Evolutionary conservation across 1,140 invertebrate species (phyloP), one percentile per base, ranked within the genome.

Genomic region (Cotesia glomerata): DNA sequence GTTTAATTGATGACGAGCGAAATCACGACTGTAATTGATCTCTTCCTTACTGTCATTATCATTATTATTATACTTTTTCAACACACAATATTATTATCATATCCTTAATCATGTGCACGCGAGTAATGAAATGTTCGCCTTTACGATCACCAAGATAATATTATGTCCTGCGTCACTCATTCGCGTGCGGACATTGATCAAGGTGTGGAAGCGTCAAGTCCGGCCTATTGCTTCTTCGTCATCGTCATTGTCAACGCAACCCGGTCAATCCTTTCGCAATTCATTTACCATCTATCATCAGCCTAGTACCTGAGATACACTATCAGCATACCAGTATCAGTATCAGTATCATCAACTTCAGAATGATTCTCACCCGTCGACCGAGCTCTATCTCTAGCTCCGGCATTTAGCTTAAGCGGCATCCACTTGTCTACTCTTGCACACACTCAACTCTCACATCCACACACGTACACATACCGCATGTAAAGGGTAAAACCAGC

Each of bases 121-220:
- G 13, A 62, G 35, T 62, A 62, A 62, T 62, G 32, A 62, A 62
- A 62, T 34, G 59, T 34, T 39, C 32, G 63, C 14, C 39, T 49
- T 26, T 26, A 26, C 26, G 45, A 51, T 65, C 18, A 9, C 9
- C 7, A 18, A 26, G 16, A 58, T 16, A 58, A 18, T 18, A 18
- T 58, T 18, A 58, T 18, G 16, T 26, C 8, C 14, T 58, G 9
- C 16, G 14, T 58, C 9, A 62, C 5, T 62, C 59, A 35, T 61
- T 70, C 62, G 32, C 68, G 36, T 62, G 68, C 32, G 39, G 32
- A 52, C 39, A 70, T 62, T 70, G 59, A 62, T 62, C 32, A 62
- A 35, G 14, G 14, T 62, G 59, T 35, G 26, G 35, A 35, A 35
- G 59, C 9, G 14, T 62, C 26, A 62, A 13, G n/a, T 54, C 16